These are phyloP conservation scores for Dolichallabes microphthalmus DNA, from an alignment of 2,113 vertebrate species.

Conservation along the genomic window DNA sequence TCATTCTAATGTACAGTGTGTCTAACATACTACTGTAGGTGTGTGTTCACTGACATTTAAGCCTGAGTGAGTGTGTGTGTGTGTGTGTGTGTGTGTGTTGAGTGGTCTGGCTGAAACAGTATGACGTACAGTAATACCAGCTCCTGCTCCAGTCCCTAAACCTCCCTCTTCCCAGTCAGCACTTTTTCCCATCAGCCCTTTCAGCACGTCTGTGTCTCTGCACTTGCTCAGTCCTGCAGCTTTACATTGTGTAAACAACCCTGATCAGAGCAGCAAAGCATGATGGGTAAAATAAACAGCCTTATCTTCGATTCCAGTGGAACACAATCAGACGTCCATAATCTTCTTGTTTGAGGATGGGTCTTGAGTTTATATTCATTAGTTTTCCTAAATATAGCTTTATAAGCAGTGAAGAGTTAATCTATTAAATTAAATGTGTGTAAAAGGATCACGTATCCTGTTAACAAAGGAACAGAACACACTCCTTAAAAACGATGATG, in stretches of 20 bases:
- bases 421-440: neutral
- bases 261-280: slow-evolving; percentile 43
- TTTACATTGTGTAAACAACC: slow-evolving; percentile 64
- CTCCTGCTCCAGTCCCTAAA: slow-evolving; percentile 17
- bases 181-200: slow-evolving; percentile 55
- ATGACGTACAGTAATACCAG: slow-evolving; percentile 47
- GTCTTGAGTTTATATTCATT: neutral
- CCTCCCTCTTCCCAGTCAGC: slow-evolving; percentile 52
- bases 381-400: neutral
- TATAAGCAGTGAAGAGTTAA: neutral
- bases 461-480: neutral
- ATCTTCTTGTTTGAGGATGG: neutral
- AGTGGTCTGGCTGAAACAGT: slow-evolving; percentile 4
- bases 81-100: slow-evolving; percentile 5
- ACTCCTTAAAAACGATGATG: neutral
- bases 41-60: neutral
- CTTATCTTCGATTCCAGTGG: slow-evolving; percentile 52
- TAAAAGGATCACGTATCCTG: neutral
- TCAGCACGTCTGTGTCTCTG: slow-evolving; percentile 36
- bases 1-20: no score
- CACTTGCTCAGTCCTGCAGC: slow-evolving; percentile 46
- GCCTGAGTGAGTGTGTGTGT: neutral
- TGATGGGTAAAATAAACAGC: slow-evolving; percentile 46
- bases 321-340: neutral
- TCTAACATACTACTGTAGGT: neutral